phyloP scores from a whole-genome alignment of 2,797 vertebrate genomes.

The Naso thynnoides region DNA sequence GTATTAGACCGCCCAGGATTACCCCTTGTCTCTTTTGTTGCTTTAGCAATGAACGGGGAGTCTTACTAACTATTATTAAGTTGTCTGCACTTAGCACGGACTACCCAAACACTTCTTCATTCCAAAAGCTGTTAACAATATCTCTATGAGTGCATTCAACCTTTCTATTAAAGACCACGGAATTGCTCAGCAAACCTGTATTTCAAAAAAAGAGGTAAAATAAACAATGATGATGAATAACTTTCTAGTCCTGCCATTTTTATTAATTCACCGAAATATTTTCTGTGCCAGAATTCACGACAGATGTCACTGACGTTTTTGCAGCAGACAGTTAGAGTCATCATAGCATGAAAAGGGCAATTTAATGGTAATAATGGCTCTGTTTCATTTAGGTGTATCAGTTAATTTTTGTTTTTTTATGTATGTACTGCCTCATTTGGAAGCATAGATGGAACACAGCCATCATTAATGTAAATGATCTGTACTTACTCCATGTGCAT shows the following conservation, averaged over 20 bases:
- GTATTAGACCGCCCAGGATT: slow-evolving; percentile 57
- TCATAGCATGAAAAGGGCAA: not conserved
- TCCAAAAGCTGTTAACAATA: not conserved
- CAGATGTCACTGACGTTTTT: not conserved
- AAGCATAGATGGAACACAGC: not conserved
- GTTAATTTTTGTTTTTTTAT: not conserved
- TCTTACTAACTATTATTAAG: slow-evolving; percentile 57
- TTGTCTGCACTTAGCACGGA: slow-evolving; percentile 24
- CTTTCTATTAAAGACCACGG: not conserved
- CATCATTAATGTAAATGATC: not conserved
- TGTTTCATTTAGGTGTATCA: slow-evolving; percentile 9
- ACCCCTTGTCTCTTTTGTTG: slow-evolving; percentile 60
- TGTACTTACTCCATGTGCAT: not conserved
- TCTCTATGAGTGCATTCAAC: not conserved
- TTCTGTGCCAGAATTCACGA: too few species aligned
- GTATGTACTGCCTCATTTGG: not conserved
- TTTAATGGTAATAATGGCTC: not conserved
- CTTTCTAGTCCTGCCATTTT: not conserved
- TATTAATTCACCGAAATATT: too few species aligned
- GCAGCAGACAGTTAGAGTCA: not conserved
- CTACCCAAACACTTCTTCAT: slow-evolving; percentile 38
- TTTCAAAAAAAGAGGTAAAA: not conserved
- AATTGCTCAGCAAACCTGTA: too few species aligned
- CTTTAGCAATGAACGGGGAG: slow-evolving; percentile 57
- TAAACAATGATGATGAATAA: not conserved